Percentiles rank a stretch among this genome's conserved stretches.
Conservation (phyloP, 2,888 invertebrate genomes). For the Nemotelus nigrinus region DNA sequence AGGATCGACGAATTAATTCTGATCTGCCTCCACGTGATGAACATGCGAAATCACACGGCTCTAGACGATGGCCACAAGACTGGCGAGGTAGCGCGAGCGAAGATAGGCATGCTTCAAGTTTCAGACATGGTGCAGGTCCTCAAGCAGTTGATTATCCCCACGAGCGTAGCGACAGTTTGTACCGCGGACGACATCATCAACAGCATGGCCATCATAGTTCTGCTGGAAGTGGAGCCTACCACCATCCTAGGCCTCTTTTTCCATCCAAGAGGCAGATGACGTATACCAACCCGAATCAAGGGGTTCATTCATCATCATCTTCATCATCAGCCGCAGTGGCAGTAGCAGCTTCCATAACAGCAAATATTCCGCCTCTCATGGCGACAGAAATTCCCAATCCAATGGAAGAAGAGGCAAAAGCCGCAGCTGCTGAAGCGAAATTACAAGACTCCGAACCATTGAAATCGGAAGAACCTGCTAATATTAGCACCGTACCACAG, state of each 20-base stretch:
- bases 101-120: slow-evolving; percentile 55
- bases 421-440: neutral
- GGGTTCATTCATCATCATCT: slow-evolving; percentile 55
- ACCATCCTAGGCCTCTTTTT: slow-evolving; percentile 58
- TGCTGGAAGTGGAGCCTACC: slow-evolving; percentile 27
- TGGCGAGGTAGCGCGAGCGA: slow-evolving; percentile 52
- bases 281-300: slow-evolving; percentile 59
- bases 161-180: slow-evolving; percentile 22
- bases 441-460: slow-evolving; percentile 4
- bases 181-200: slow-evolving; percentile 37
- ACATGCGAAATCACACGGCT: slow-evolving; percentile 19
- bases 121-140: slow-evolving; percentile 5
- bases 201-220: slow-evolving; percentile 39
- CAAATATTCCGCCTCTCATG: slow-evolving; percentile 26
- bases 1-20: slow-evolving; percentile 46
- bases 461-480: slow-evolving; percentile 25
- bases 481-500: neutral
- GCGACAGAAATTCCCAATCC: slow-evolving; percentile 25
- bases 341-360: slow-evolving; percentile 12
- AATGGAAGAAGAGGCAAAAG: slow-evolving; percentile 17
- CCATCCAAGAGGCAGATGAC: slow-evolving; percentile 61
- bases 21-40: slow-evolving; percentile 44
- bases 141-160: slow-evolving; percentile 27
- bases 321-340: slow-evolving; percentile 54
- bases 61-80: slow-evolving; percentile 45